Evolutionary conservation across 1,140 invertebrate species (phyloP), one percentile per base, ranked within the genome.

Genomic region (Melanaphis sacchari): DNA sequence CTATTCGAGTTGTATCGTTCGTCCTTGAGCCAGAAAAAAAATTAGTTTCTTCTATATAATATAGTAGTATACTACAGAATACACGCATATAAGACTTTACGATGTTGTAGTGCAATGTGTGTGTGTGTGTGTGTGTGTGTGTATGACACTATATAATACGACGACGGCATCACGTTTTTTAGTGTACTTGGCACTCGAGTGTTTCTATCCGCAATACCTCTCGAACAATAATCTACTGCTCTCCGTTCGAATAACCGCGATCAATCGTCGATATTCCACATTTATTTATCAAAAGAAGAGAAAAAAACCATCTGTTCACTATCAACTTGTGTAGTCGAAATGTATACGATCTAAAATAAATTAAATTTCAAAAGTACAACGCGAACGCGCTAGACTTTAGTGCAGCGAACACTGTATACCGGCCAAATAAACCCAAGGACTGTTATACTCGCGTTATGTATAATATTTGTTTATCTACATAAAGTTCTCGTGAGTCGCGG

Each of bases 201-300:
- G 88, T 36, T 89, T 89, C 88, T 90, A 41, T 90, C 88, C 88
- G 88, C 52, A 66, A 90, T 26, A 90, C 52, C 89, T 90, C 88
- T 89, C 46, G 49, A 54, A 38, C 43, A 49, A 87, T 87, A 54
- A 49, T 89, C 43, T 54, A 36, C n/a, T 49, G 49, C 87, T 90
- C 88, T 59, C 38, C 52, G 38, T 22, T 41, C 89, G 52, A 90
- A 59, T 66, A 46, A 90, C 89, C 89, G 89, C 38, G 89, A 66
- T 90, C 89, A 90, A 90, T 90, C 89, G 52, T 90, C 89, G 89
- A 90, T 66, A 66, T 59, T 40, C 54, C 49, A 89, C 88, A n/a
- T 90, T 90, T 66, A 66, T 90, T 66, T 41, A 41, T 90, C 52
- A 41, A 90, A 59, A 41, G 52, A n/a, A 40, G 26, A 90, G n/a